Evolutionary conservation across 2,888 invertebrate genomes (phyloP).

Genomic region (Copidosoma aretas): DNA sequence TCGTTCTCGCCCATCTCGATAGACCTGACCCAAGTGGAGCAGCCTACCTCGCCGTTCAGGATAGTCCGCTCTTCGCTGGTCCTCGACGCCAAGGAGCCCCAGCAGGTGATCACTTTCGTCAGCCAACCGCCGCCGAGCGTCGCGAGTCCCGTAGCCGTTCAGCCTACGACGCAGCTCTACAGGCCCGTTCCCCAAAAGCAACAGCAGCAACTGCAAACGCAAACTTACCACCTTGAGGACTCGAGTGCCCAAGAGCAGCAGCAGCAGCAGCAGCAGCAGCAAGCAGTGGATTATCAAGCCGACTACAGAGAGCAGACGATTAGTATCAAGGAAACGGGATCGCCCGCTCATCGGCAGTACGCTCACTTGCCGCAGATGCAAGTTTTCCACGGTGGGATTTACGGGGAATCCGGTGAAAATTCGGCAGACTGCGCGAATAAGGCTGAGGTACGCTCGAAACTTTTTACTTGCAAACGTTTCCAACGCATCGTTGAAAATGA

Average conservation of each 20-base stretch:
- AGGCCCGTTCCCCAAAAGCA: constrained; percentile 21
- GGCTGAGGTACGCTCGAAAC: constrained; percentile 12
- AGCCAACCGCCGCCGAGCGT: constrained; percentile 54
- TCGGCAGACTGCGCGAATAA: constrained; percentile 22
- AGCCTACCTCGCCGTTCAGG: constrained; percentile 18
- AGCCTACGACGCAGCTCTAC: constrained; percentile 43
- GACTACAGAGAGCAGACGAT: constrained; percentile 24
- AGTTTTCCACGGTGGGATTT: constrained; percentile 11
- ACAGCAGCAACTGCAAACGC: constrained; percentile 23
- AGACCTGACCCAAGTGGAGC: constrained; percentile 5
- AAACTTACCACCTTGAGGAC: background rate
- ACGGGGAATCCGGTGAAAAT: constrained; percentile 17
- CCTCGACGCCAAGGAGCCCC: constrained; percentile 47
- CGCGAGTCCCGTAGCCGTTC: constrained; percentile 55
- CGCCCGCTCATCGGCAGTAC: constrained; percentile 29
- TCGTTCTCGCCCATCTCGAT: background rate
- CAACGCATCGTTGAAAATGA: background rate
- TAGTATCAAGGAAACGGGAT: constrained; percentile 19
- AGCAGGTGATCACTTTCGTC: constrained; percentile 54
- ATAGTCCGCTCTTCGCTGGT: background rate
- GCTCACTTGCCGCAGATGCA: constrained; percentile 36
- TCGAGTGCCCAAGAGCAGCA: background rate
- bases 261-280: constrained; percentile 23
- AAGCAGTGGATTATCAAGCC: background rate
- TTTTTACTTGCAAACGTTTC: background rate